Evolutionary conservation across 2,888 invertebrate species (phyloP).

Genomic region (Drosophila maculinotata): DNA sequence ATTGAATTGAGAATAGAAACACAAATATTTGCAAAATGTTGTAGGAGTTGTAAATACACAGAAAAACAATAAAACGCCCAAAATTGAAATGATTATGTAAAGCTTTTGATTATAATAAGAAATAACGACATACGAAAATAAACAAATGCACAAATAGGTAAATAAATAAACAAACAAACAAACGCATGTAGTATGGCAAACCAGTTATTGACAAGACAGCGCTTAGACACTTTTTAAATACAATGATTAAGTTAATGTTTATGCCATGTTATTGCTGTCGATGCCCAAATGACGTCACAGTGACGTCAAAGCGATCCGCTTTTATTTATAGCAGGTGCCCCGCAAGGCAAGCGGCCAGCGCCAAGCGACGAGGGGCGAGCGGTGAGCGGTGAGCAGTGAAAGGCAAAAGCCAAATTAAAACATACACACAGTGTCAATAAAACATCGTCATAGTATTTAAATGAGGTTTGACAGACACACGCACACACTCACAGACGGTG

Average conservation of each 20-base stretch:
- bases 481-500: slow-evolving; percentile 7
- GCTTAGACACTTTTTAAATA: slow-evolving; percentile 68
- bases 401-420: slow-evolving; percentile 81
- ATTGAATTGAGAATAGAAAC: slow-evolving; percentile 16
- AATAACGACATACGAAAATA: neutral
- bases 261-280: slow-evolving; percentile 66
- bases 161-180: slow-evolving; percentile 22
- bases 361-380: too few relatives aligned
- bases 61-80: slow-evolving; percentile 22
- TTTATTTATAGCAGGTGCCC: slow-evolving; percentile 66
- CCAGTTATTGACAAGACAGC: slow-evolving; percentile 56
- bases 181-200: slow-evolving; percentile 36
- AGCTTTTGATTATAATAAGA: slow-evolving; percentile 5
- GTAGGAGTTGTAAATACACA: slow-evolving; percentile 53
- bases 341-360: slow-evolving; percentile 28
- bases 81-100: slow-evolving; percentile 40
- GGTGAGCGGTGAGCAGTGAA: slow-evolving; percentile 46
- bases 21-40: slow-evolving; percentile 51
- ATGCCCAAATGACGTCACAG: slow-evolving; percentile 78
- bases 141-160: slow-evolving; percentile 13
- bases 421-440: slow-evolving; percentile 79
- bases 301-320: slow-evolving; percentile 77
- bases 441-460: slow-evolving; percentile 81
- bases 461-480: slow-evolving; percentile 77
- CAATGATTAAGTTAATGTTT: slow-evolving; percentile 79